These are phyloP conservation scores for Gandaritis pyraliata DNA, from an alignment of 2,888 invertebrate genomes.

Conservation along the genomic window DNA sequence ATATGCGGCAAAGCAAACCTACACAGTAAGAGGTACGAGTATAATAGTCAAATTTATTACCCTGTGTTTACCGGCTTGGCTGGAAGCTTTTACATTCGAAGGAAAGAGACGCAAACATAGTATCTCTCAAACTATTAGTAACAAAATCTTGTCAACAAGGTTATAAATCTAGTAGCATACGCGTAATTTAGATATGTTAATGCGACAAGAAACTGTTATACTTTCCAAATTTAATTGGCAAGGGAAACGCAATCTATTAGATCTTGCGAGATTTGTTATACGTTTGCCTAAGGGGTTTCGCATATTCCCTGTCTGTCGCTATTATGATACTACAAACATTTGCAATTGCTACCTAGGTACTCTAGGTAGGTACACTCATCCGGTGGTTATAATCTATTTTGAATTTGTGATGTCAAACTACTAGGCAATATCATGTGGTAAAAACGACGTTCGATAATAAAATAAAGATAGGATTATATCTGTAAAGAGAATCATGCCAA, in stretches of 20 bases:
- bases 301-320: not conserved
- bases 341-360: not conserved
- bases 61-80: too few species aligned
- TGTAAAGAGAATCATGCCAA: too few species aligned
- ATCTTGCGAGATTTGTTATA: conserved; percentile 10
- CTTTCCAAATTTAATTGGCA: conserved; percentile 30
- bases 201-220: conserved; percentile 13
- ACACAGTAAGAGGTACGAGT: too few species aligned
- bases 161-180: conserved; percentile 11
- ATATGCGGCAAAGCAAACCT: not conserved
- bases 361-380: too few species aligned
- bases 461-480: too few species aligned
- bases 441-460: too few species aligned
- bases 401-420: too few species aligned
- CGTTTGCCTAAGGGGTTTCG: not conserved
- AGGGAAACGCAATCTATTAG: conserved; percentile 13
- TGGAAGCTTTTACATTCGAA: too few species aligned
- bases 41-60: too few species aligned
- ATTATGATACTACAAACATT: not conserved
- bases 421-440: too few species aligned
- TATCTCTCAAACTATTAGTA: not conserved
- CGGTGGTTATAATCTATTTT: too few species aligned
- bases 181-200: conserved; percentile 15
- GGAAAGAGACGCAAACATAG: too few species aligned
- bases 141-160: conserved; percentile 2